Evolutionary conservation across 2,113 vertebrate genomes (phyloP), one percentile per base, ranked within the genome.

Genomic region (Callospermophilus lateralis): DNA sequence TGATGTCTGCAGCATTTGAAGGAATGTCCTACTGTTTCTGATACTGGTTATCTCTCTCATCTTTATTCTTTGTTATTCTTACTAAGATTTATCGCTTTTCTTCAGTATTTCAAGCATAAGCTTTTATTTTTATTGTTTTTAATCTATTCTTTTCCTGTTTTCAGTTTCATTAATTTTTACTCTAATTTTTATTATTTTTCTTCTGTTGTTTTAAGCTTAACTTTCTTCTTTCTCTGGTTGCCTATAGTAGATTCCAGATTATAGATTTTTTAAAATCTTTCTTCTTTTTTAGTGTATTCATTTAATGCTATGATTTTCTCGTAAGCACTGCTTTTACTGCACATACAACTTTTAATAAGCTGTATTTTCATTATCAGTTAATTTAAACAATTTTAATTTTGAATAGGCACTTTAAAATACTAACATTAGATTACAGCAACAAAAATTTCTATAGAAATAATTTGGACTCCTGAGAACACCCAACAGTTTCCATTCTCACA

Each of bases 41-140:
- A 51, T n/a, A 32, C 2, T 26, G 22, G 2, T 55, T 32, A 48
- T 42, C 26, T 81, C 39, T 34, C 24, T 63, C 17, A 16, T 91
- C 1, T 83, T 78, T 77, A 10, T 45, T 80, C 5, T 80, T 83
- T 88, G 42, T 83, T 94, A 30, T 3, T 77, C 15, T 45, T 89
- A 3, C 8, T 78, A 67, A 4, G 9, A 5, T 84, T 73, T 39
- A 63, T 92, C 22, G 37, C 10, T 67, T 37, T 81, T 39, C 55
- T 86, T 58, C 19, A 86, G 30, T 6, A n/a, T 72, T 77, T 93
- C 32, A 65, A 72, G 48, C 81, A 19, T 55, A 8, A 45, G 13
- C 28, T 92, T 80, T 61, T 89, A 55, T 68, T 67, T 87, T 81
- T 90, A 19, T 90, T 83, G 24, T 65, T 83, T 96, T 61, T 72